Evolutionary conservation across 1,140 invertebrate genomes (phyloP), one percentile per base, ranked within the genome.

Genomic region (Phthorimaea operculella): DNA sequence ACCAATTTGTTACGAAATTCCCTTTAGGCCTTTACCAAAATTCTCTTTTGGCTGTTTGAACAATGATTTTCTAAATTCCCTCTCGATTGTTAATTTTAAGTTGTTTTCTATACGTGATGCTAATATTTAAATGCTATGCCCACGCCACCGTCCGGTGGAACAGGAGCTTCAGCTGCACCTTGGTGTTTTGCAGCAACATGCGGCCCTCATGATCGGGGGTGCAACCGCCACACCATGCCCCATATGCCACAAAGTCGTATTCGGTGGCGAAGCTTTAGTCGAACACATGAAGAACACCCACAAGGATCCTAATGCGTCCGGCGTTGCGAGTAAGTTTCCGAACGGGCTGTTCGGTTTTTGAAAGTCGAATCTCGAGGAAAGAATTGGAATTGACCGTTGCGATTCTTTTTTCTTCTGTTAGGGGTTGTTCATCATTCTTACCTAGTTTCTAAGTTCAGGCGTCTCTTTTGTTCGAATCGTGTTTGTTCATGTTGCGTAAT

Each of bases 251-350:
- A 97, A 97, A 87, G 90, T 96, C 70, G 96, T 96, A 87, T 90
- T 96, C 70, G 94, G 94, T 62, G 92, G 92, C 54, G 95, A 97
- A 85, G 93, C 94, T 47, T 89, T 97, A 49, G 95, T 97, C 89
- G 95, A 97, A 81, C 95, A 97, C 83, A 97, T 97, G 95, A 96
- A 96, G 86, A 93, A 94, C 80, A 94, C 94, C 33, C 95, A 97
- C 86, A 97, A 96, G 88, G 95, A 97, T 76, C 94, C 94, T 33
- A 93, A 93, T 83, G 92, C 93, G 54, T 92, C 93, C 59, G 92
- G 91, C 74, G 93, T 94, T 83, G 91, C 93, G 88, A 94, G 94
- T 96, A 94, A 94, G 93, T 92, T 75, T 82, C 72, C 59, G 66
- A 68, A 68, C 68, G 53, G 49, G 57, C 49, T 54, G 57, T 69